A percentile compares a stretch with the other conserved stretches of the same genome.
These are phyloP conservation scores for Melieria crassipennis DNA, from an alignment of 2,888 invertebrate genomes.

Conservation along the genomic window DNA sequence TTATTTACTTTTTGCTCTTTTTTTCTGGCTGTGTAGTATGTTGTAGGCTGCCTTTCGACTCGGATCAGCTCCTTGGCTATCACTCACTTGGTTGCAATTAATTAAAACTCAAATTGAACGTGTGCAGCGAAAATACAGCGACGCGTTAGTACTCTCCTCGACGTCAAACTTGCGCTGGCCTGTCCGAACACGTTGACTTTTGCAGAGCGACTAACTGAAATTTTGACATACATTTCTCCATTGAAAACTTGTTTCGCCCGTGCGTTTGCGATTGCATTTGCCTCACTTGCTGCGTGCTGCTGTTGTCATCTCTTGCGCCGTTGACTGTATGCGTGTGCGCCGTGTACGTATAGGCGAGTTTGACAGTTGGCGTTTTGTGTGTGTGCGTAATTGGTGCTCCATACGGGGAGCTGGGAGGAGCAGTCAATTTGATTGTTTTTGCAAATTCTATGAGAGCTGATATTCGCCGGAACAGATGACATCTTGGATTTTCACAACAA, in stretches of 20 bases:
- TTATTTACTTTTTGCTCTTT: no score
- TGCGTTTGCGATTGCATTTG: no score
- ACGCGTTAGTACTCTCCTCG: conserved; percentile 8
- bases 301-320: not conserved
- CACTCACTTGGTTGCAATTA: conserved; percentile 23
- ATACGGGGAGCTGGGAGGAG: not conserved
- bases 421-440: conserved; percentile 5
- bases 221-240: conserved; percentile 12
- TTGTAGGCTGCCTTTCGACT: no score
- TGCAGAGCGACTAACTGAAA: conserved; percentile 30
- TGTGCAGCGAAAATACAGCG: conserved; percentile 27
- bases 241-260: no score
- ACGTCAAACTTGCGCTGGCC: not conserved
- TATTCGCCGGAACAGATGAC: conserved; percentile 22
- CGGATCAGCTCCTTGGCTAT: not conserved
- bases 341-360: not conserved
- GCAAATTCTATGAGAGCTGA: conserved; percentile 12
- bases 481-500: not conserved
- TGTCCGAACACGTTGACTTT: conserved; percentile 29
- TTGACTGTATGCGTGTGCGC: not conserved
- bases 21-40: no score
- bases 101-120: conserved; percentile 24
- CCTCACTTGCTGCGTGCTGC: no score
- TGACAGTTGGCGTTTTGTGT: conserved; percentile 7
- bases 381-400: conserved; percentile 1